A percentile compares a stretch with the other conserved stretches of the same genome.
Conservation (phyloP, 2,113 vertebrate species). For the Cynopterus brachyotis region DNA sequence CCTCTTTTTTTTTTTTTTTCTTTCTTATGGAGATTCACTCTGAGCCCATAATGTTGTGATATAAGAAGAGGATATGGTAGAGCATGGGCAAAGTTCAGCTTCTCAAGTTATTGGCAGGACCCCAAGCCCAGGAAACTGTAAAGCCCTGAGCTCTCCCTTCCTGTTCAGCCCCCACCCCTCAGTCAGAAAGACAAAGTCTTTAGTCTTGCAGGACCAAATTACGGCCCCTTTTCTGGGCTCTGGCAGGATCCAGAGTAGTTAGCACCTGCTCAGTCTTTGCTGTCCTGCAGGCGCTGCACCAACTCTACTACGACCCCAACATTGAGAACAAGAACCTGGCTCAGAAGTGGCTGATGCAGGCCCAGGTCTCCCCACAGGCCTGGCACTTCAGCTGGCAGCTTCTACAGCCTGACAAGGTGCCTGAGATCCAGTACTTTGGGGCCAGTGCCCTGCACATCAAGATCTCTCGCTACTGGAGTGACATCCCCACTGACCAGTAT, state of each 20-base stretch:
- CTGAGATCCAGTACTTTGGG: slow-evolving; percentile 99
- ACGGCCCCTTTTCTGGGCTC: slow-evolving; percentile 47
- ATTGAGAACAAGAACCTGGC: slow-evolving; percentile 99
- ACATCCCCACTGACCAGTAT: slow-evolving; percentile 97
- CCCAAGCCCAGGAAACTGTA: background rate
- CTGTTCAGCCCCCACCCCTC: background rate
- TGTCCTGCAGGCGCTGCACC: slow-evolving; percentile 93
- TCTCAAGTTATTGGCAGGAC: background rate
- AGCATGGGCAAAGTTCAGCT: background rate
- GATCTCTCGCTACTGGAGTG: slow-evolving; percentile 98
- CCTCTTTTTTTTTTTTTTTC: background rate
- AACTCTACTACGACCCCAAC: slow-evolving; percentile 98
- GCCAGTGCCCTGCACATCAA: slow-evolving; percentile 98
- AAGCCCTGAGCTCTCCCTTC: slow-evolving; percentile 26
- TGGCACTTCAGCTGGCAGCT: slow-evolving; percentile 99
- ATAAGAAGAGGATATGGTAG: slow-evolving; percentile 39
- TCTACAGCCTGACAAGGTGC: slow-evolving; percentile 96
- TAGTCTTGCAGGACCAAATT: slow-evolving; percentile 33
- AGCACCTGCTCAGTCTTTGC: slow-evolving; percentile 66
- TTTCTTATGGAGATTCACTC: background rate
- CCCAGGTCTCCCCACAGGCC: slow-evolving; percentile 97
- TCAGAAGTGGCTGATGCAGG: slow-evolving; percentile 99
- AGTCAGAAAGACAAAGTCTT: background rate
- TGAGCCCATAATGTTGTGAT: slow-evolving; percentile 39
- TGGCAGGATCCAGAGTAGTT: slow-evolving; percentile 51